Evolutionary conservation across 2,797 vertebrate species (phyloP).

Genomic region (Microcaecilia unicolor): DNA sequence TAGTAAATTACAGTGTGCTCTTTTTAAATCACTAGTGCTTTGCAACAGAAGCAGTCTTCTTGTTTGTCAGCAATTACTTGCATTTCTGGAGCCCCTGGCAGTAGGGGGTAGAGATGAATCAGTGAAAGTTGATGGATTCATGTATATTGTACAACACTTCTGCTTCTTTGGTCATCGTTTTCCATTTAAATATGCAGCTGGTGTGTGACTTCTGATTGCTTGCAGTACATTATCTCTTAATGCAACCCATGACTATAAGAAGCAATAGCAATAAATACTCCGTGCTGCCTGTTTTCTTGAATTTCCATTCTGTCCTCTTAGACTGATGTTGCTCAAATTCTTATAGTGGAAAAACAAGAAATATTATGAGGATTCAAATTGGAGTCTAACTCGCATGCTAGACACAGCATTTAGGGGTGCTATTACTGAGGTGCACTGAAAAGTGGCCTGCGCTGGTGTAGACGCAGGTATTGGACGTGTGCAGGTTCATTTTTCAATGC

Average conservation of each 20-base stretch:
- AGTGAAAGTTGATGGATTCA: constrained; percentile 10
- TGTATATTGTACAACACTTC: constrained; percentile 29
- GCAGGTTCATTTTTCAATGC: no score
- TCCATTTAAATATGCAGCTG: constrained; percentile 24
- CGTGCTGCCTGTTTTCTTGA: constrained; percentile 17
- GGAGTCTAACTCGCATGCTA: not conserved
- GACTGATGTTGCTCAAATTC: constrained; percentile 2
- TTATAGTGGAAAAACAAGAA: constrained; percentile 1
- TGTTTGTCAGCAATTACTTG: constrained; percentile 7
- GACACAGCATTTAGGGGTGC: no score
- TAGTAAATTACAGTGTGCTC: constrained; percentile 14
- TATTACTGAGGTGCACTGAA: no score
- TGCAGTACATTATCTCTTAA: constrained; percentile 28
- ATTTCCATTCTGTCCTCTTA: constrained; percentile 1
- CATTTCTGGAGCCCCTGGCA: constrained; percentile 1
- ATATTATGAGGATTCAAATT: not conserved
- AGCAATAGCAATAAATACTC: constrained; percentile 10
- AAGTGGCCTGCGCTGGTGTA: no score
- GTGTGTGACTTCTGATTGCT: constrained; percentile 12
- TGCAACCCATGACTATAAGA: constrained; percentile 8
- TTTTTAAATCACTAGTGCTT: constrained; percentile 14
- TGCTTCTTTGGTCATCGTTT: constrained; percentile 20
- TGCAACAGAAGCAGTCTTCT: not conserved
- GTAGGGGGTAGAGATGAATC: constrained; percentile 11
- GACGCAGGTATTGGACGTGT: no score